Conservation (phyloP, 1,140 invertebrate species). For the Cyclargus thomasi region DNA sequence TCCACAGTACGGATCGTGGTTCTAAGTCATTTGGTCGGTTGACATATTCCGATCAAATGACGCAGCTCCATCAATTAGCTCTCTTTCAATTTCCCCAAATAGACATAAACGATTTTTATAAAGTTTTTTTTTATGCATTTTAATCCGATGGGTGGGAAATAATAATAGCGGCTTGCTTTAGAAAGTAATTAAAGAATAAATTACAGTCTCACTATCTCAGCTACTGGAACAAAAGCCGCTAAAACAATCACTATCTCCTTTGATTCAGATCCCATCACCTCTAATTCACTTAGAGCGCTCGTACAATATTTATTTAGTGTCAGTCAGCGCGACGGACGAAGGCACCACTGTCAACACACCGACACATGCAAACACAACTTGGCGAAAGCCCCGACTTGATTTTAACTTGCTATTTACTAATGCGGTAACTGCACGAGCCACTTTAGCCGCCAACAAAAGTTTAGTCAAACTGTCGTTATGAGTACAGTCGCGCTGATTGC, state of each 20-base stretch:
- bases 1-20: too few species aligned
- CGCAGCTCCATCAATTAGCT: too few species aligned
- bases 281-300: slow-evolving; percentile 26
- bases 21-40: too few species aligned
- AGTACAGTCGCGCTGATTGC: neutral
- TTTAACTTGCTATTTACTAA: slow-evolving; percentile 54
- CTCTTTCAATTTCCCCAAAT: too few species aligned
- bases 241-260: neutral
- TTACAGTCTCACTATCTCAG: neutral
- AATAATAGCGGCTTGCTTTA: too few species aligned
- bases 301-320: slow-evolving; percentile 30
- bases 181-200: too few species aligned
- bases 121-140: too few species aligned
- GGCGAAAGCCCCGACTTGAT: slow-evolving; percentile 43
- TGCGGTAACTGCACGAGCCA: slow-evolving; percentile 51
- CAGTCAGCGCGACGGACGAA: slow-evolving; percentile 27
- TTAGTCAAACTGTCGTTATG: slow-evolving; percentile 8
- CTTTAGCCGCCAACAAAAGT: slow-evolving; percentile 35
- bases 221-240: neutral
- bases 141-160: too few species aligned
- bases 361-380: slow-evolving; percentile 54
- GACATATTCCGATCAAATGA: too few species aligned
- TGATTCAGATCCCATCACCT: neutral
- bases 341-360: slow-evolving; percentile 47
- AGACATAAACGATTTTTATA: too few species aligned